Percentiles rank a stretch among this genome's conserved stretches.
phyloP scores from a whole-genome alignment of 2,113 vertebrate species.

The Anoura caudifer region DNA sequence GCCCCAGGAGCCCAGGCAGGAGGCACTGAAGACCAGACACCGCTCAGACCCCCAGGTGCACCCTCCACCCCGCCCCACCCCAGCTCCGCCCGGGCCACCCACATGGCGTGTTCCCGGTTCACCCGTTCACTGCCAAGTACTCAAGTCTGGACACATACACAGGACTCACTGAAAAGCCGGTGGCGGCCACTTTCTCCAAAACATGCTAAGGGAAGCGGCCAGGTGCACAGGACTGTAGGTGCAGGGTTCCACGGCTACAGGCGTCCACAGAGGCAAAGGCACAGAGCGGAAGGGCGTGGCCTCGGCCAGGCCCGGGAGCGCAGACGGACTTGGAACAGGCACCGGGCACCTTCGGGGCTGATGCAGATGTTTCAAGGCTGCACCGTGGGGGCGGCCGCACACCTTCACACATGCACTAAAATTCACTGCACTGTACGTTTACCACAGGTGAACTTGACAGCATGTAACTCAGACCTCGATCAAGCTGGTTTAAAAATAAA shows the following conservation, averaged over 20 bases:
- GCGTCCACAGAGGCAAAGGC: rapidly evolving
- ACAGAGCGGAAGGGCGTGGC: neutral
- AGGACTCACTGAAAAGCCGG: rapidly evolving
- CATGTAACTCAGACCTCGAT: neutral
- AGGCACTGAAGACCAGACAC: neutral
- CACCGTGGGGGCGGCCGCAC: rapidly evolving
- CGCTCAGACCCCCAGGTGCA: neutral
- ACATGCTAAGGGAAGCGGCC: neutral
- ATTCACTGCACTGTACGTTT: rapidly evolving
- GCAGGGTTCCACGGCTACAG: rapidly evolving
- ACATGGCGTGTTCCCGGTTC: rapidly evolving
- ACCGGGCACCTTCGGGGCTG: rapidly evolving
- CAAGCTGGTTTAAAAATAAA: neutral
- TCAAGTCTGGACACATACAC: neutral
- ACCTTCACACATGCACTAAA: rapidly evolving
- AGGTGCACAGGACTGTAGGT: rapidly evolving
- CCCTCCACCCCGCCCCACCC: neutral
- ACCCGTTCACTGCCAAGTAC: neutral
- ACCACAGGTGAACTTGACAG: rapidly evolving
- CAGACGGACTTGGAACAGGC: rapidly evolving
- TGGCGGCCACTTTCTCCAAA: neutral
- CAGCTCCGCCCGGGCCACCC: neutral
- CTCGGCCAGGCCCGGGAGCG: rapidly evolving
- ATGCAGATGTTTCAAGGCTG: neutral
- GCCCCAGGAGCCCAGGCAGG: neutral